phyloP scores from a whole-genome alignment of 30 jellyfish, hydroid and myxozoan genomes.

The Aurelia sp. region DNA sequence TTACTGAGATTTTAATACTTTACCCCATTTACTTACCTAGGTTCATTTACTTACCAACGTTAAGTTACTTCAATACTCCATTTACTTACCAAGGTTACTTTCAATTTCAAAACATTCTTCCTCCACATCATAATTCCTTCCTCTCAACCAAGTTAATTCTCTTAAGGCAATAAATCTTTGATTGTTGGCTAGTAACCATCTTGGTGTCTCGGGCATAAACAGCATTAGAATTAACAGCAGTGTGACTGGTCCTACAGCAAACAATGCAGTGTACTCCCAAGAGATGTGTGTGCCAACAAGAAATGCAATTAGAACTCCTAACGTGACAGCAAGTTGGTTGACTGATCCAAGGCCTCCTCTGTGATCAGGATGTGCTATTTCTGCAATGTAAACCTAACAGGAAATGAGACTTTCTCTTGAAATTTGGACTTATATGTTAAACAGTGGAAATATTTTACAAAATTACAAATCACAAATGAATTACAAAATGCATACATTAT shows the following conservation, averaged over 20 bases:
- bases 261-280: constrained; percentile 90
- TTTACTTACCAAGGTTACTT: constrained; percentile 85
- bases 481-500: too few species aligned
- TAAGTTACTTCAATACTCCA: too few species aligned
- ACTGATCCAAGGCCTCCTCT: constrained; percentile 99
- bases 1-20: too few species aligned
- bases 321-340: constrained; percentile 88
- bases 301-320: constrained; percentile 82
- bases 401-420: not conserved
- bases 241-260: constrained; percentile 81
- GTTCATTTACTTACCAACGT: constrained; percentile 83
- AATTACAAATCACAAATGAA: too few species aligned
- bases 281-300: constrained; percentile 66
- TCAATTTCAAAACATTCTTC: constrained; percentile 98
- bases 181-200: constrained; percentile 95
- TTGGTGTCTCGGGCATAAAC: constrained; percentile 97
- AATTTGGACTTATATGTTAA: too few species aligned
- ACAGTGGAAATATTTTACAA: too few species aligned
- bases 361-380: constrained; percentile 79
- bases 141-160: constrained; percentile 85
- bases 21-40: constrained; percentile 64
- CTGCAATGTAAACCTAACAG: constrained; percentile 92
- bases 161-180: constrained; percentile 79
- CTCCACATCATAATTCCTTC: constrained; percentile 88
- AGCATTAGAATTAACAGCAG: constrained; percentile 74